Evolutionary conservation across 2,113 vertebrate species (phyloP), one percentile per base, ranked within the genome.

Genomic region (Entelurus aequoreus): DNA sequence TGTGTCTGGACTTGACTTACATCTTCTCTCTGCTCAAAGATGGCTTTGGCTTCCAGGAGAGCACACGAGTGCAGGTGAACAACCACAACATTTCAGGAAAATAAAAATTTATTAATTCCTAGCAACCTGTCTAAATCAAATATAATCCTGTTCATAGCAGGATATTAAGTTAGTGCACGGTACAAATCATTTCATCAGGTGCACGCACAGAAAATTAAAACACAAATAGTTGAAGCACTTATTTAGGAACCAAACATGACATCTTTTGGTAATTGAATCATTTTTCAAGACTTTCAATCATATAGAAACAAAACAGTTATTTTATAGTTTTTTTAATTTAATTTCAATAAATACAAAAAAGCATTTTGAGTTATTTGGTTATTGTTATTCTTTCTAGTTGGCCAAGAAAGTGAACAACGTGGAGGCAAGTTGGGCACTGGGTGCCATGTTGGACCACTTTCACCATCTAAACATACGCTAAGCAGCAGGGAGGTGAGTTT

Each of bases 371-470:
- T 84, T 62, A 77, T 80, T 78, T 72, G 56, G 62, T 83, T 60
- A 40, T 62, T 40, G 12, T 3, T 40, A 48, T 6, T 46, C 35
- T 35, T 12, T 16, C 28, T 51, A 98, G 97, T 78, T 99, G 76
- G 92, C 92, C 70, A 99, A 97, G 89, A 99, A 97, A 86, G 92
- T 99, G 77, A 93, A 94, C 73, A 91, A 94, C 21, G 92, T 95
- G 72, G 97, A 99, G 86, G 93, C 94, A 2, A 95, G 96, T 83
- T 99, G 96, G 96, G 93, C 96, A 80, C 84, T 99, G 79, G 97
- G 96, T 8, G 96, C 96, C 77, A 90, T 88, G 8, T 90, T 98
- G 77, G 89, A 94, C 58, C 82, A 94, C 50, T 82, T 97, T 83
- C 91, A 95, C 75, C 89, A 93, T 77, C 83, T 98, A 83, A 93